Evolutionary conservation across 2,888 invertebrate species (phyloP), one percentile per base, ranked within the genome.

Genomic region (Agrotis clavis): DNA sequence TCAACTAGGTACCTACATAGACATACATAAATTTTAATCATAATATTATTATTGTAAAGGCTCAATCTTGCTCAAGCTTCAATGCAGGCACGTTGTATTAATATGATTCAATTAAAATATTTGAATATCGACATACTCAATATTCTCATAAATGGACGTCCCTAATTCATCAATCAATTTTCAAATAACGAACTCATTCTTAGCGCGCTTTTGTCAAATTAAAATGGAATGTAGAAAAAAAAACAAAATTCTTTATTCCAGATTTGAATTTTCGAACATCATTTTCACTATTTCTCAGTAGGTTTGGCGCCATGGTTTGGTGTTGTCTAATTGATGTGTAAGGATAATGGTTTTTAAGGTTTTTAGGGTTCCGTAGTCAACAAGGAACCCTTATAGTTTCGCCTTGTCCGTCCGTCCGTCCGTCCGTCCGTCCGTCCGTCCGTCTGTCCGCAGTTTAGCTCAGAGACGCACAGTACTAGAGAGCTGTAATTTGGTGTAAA

Each of bases 31-130:
- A n/a, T n/a, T 51, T 59, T 25, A 51, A 59, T 57, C 35, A 57
- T n/a, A 35, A n/a, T n/a, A n/a, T n/a, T n/a, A n/a, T n/a, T n/a
- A n/a, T n/a, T n/a, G n/a, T 57, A 69, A 54, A 51, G 47, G 61
- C 18, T 74, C 45, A 73, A 79, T 72, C 79, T 72, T 79, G 13
- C n/a, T 41, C 4, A n/a, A 2, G 48, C 25, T 60, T 50, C 11
- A 60, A 62, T 50, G n/a, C 13, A 60, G n/a, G 13, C 7, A 45
- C 13, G 14, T 30, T n/a, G 16, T 47, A 13, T 45, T 71, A 16
- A 50, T 71, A 53, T 53, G 4, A 48, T 60, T 48, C 16, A 16
- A 53, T 47, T 18, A 19, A 1, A 11, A 18, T 56, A 57, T 71
- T 19, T 14, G 21, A 35, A 51, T 25, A 51, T 71, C 45, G 50